Evolutionary conservation across 2,113 vertebrate species (phyloP).

Genomic region (Mesembrinibis cayennensis): DNA sequence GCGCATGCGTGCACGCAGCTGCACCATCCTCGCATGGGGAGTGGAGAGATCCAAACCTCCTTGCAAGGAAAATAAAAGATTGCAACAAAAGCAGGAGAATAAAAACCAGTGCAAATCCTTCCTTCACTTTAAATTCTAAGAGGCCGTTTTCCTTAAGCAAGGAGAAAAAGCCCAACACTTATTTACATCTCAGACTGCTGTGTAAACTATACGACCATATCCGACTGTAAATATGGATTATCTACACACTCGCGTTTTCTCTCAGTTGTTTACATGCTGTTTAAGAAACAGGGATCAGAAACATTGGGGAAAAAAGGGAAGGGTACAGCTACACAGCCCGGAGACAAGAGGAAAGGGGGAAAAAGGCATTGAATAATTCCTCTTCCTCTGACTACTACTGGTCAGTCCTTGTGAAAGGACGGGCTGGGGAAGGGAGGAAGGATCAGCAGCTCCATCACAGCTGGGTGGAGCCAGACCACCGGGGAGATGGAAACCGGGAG

Average conservation of each 20-base stretch:
- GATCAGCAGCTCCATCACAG: constrained; percentile 27
- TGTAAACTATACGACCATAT: not conserved
- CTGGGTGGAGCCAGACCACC: constrained; percentile 38
- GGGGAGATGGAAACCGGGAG: not conserved
- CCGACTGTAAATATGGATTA: constrained; percentile 37
- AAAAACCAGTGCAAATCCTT: not conserved
- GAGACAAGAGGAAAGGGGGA: not conserved
- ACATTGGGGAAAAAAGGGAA: not conserved
- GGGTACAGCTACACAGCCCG: not conserved
- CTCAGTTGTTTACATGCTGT: not conserved
- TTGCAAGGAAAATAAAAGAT: not conserved
- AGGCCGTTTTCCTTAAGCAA: not conserved
- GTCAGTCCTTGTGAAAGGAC: not conserved
- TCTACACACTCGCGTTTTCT: not conserved
- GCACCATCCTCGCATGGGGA: not conserved
- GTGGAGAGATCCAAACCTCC: not conserved
- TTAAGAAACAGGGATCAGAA: not conserved
- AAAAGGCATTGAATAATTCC: not conserved
- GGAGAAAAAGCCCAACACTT: not conserved
- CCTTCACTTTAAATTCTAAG: not conserved
- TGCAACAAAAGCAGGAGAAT: not conserved
- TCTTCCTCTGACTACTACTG: not conserved
- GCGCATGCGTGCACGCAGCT: not conserved
- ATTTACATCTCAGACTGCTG: not conserved
- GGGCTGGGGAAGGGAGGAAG: not conserved